Percentiles rank a stretch among this genome's conserved stretches.
Evolutionary conservation across 2,888 invertebrate species (phyloP).

Genomic region (Rhingia campestris): DNA sequence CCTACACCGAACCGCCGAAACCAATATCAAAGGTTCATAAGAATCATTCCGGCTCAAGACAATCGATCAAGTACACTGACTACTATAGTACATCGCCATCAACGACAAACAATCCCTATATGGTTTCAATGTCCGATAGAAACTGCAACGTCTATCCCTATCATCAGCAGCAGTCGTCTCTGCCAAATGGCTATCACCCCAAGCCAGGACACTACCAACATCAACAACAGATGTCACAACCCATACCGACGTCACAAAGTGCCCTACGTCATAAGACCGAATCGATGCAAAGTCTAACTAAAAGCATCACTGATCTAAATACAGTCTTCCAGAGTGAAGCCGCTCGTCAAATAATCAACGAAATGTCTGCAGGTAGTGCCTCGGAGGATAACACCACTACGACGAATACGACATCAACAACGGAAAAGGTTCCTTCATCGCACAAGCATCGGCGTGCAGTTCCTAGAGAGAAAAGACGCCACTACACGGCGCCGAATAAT

Average conservation of each 20-base stretch:
- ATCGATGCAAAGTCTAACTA: slow-evolving; percentile 82
- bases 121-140: slow-evolving; percentile 79
- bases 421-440: slow-evolving; percentile 84
- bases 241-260: slow-evolving; percentile 66
- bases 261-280: slow-evolving; percentile 81
- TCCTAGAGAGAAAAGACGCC: slow-evolving; percentile 92
- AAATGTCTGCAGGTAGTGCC: slow-evolving; percentile 85
- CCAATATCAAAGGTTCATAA: slow-evolving; percentile 71
- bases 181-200: slow-evolving; percentile 77
- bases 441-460: slow-evolving; percentile 87
- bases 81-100: slow-evolving; percentile 74
- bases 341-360: slow-evolving; percentile 92
- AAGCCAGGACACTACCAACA: slow-evolving; percentile 71
- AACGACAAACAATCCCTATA: slow-evolving; percentile 67
- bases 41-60: slow-evolving; percentile 75
- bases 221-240: slow-evolving; percentile 60
- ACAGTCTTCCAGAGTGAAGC: slow-evolving; percentile 92
- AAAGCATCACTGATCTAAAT: slow-evolving; percentile 85
- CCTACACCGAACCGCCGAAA: slow-evolving; percentile 79
- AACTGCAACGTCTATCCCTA: slow-evolving; percentile 79
- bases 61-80: slow-evolving; percentile 75
- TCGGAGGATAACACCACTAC: slow-evolving; percentile 80
- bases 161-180: slow-evolving; percentile 77
- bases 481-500: slow-evolving; percentile 93
- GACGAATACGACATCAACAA: slow-evolving; percentile 77